Conservation (phyloP, 2,797 vertebrate genomes). For the Enteromius radiatus region DNA sequence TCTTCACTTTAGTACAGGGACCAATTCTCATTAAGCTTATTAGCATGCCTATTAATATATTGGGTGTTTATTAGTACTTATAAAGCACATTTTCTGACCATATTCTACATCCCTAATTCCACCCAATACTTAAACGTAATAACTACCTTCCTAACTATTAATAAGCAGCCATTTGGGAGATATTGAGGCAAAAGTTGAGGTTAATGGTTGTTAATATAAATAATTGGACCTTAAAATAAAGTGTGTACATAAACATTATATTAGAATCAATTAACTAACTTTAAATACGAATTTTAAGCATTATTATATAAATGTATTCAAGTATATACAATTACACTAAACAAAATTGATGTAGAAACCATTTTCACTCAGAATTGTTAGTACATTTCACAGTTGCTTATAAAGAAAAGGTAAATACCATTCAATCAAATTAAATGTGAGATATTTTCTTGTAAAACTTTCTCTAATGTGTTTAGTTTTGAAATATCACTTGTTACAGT, state of each 20-base stretch:
- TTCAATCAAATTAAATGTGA: not conserved
- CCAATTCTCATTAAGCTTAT: not conserved
- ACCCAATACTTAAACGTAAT: not conserved
- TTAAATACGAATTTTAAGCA: not conserved
- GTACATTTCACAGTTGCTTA: not conserved
- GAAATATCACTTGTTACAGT: not conserved
- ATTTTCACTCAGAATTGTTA: not conserved
- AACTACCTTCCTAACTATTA: not conserved
- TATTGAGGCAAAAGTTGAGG: not conserved
- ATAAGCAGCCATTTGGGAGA: not conserved
- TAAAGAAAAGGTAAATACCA: not conserved
- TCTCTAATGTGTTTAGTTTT: not conserved
- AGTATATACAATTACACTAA: not conserved
- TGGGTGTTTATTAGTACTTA: not conserved
- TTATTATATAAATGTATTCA: not conserved
- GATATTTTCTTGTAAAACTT: not conserved
- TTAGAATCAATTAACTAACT: not conserved
- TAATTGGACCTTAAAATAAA: not conserved
- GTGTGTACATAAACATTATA: not conserved
- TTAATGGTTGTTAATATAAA: not conserved
- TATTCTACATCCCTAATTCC: not conserved
- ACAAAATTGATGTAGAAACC: not conserved
- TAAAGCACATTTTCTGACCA: not conserved
- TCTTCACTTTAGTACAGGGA: not conserved
- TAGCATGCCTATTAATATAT: not conserved